A percentile compares a stretch with the other conserved stretches of the same genome.
phyloP scores from a whole-genome alignment of 2,797 vertebrate species.

The Diplodus puntazzo region DNA sequence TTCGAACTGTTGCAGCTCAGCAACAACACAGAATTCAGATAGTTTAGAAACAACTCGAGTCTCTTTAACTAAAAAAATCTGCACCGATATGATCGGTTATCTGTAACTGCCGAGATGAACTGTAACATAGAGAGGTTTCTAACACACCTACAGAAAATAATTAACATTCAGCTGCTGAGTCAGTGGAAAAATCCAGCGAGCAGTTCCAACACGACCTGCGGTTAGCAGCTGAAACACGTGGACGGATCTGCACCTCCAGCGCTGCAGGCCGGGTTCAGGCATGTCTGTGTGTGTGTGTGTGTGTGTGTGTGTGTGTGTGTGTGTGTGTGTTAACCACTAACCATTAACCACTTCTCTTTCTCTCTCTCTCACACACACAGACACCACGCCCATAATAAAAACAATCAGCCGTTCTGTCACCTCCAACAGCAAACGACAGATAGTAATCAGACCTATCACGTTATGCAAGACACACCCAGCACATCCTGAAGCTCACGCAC shows the following conservation, averaged over 20 bases:
- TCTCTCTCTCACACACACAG: neutral
- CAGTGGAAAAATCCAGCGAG: conserved; percentile 1
- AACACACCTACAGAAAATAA: neutral
- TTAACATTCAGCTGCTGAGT: conserved; percentile 1
- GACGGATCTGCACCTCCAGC: neutral
- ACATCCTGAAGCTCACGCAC: neutral
- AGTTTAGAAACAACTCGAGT: neutral
- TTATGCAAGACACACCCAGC: conserved; percentile 18
- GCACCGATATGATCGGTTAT: no score
- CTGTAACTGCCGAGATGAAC: neutral
- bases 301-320: conserved; percentile 11
- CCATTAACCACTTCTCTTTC: neutral
- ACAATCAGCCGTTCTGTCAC: conserved; percentile 10
- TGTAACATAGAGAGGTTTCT: neutral
- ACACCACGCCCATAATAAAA: conserved; percentile 41
- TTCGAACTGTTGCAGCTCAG: neutral
- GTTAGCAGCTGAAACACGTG: conserved; percentile 27
- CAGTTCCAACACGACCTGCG: neutral
- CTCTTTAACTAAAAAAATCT: neutral
- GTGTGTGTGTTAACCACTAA: neutral
- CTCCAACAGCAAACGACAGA: conserved; percentile 10
- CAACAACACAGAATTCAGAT: neutral
- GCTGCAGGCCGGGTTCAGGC: neutral
- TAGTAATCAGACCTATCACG: conserved; percentile 2
- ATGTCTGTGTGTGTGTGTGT: neutral